Percentiles rank a stretch among this genome's conserved stretches.
phyloP scores from a whole-genome alignment of 2,797 vertebrate genomes.

The Xenopus petersii region DNA sequence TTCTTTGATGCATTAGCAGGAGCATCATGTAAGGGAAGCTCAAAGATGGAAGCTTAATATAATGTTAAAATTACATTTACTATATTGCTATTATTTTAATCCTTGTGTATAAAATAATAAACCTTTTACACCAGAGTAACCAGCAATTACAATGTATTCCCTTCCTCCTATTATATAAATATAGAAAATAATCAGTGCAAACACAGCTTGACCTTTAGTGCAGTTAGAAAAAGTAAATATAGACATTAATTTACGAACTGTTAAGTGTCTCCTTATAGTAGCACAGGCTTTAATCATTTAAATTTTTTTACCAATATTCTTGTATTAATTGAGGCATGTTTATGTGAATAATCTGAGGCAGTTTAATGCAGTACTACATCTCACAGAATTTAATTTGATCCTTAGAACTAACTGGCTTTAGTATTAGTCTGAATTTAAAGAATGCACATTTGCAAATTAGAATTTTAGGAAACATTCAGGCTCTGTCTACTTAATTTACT shows the following conservation, averaged over 20 bases:
- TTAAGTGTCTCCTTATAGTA: conserved; percentile 32
- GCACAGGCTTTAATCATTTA: conserved; percentile 36
- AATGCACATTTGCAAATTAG: too few relatives aligned
- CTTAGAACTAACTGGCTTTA: not conserved
- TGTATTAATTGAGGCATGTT: conserved; percentile 39
- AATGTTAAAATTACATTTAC: too few relatives aligned
- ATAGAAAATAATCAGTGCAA: conserved; percentile 36
- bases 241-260: conserved; percentile 44
- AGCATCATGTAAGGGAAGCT: too few relatives aligned
- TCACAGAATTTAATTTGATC: conserved; percentile 12
- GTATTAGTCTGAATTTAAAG: too few relatives aligned
- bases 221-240: conserved; percentile 42
- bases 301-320: conserved; percentile 26
- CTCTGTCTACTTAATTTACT: too few relatives aligned
- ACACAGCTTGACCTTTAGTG: conserved; percentile 39
- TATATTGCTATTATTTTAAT: too few relatives aligned
- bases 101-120: too few relatives aligned
- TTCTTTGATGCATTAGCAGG: too few relatives aligned
- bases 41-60: too few relatives aligned
- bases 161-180: conserved; percentile 21
- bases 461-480: too few relatives aligned
- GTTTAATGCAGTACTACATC: conserved; percentile 35
- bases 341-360: conserved; percentile 37
- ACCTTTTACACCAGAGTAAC: too few relatives aligned
- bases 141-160: too few relatives aligned